Base-by-base conservation (phyloP, 2,113 vertebrate genomes). In the Tetrax tetrax region DNA sequence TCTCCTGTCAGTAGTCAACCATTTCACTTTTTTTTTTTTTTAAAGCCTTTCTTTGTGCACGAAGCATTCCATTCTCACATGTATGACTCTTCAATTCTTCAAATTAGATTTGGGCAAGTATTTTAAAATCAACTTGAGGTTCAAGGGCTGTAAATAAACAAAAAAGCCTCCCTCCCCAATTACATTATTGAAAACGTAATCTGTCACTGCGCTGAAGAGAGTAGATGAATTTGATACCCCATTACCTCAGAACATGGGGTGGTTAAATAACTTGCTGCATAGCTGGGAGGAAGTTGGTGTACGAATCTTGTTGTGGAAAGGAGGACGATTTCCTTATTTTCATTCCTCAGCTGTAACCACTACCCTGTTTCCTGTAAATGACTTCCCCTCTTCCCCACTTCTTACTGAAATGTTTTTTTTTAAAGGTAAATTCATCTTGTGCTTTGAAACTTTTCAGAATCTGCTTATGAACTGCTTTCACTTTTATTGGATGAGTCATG, bases 401-500 rank as follows among this genome's bases (percentile, higher is more conserved):
- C 28, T 94, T 94, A 84, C 81, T 95, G 84, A 94, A 92, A 75
- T 93, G 28, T 7, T 56, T 57, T 89, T 70, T 90, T 96, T 91
- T 51, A 33, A 87, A 87, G 92, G 81, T 95, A 92, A 90, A 97
- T 93, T 94, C 37, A 94, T 96, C 94, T 96, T 96, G 24, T 84
- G 87, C 93, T 95, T 89, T 95, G 87, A 96, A 96, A 95, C 70
- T 94, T 93, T 95, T 95, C 89, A 96, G 93, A 91, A 94, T 96
- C 71, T 95, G 83, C 91, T 92, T 97, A 95, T 96, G 93, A 93
- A 84, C 53, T 93, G 88, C 93, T 93, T 93, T 96, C 87, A 81
- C 22, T 88, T 94, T 93, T 95, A 96, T 93, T 96, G 91, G 88
- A 95, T 97, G 97, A 97, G 95, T 97, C 97, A 97, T 95, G 89